A percentile compares a stretch with the other conserved stretches of the same genome.
Evolutionary conservation across 2,797 vertebrate species (phyloP).

Genomic region (Scarus forsteni): DNA sequence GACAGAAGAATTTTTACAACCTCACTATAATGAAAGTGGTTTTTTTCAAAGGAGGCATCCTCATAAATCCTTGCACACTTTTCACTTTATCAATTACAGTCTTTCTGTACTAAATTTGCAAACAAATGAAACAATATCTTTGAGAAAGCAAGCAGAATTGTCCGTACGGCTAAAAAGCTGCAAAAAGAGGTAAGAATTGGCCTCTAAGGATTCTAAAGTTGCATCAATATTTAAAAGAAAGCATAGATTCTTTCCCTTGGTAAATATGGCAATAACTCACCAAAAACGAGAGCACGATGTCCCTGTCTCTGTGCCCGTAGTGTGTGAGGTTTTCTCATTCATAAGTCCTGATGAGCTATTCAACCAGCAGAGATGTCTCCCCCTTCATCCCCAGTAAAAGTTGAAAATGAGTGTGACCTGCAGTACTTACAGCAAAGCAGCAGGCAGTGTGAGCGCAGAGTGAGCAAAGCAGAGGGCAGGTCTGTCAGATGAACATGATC

Average conservation of each 20-base stretch:
- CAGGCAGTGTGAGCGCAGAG: slow-evolving; percentile 50
- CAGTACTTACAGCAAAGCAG: slow-evolving; percentile 64
- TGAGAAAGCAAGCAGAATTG: background rate
- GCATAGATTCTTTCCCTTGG: background rate
- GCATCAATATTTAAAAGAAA: background rate
- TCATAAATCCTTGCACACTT: too few species aligned
- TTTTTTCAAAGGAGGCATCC: slow-evolving; percentile 4
- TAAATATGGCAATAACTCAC: slow-evolving; percentile 67
- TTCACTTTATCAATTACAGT: too few species aligned
- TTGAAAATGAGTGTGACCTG: slow-evolving; percentile 41
- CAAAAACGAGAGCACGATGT: slow-evolving; percentile 52
- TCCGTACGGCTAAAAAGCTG: too few species aligned
- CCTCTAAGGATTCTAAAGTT: background rate
- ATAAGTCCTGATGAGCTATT: slow-evolving; percentile 66
- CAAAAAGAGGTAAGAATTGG: background rate
- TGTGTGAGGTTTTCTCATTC: slow-evolving; percentile 64
- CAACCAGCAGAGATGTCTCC: slow-evolving; percentile 49
- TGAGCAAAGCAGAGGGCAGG: slow-evolving; percentile 48
- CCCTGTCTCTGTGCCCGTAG: slow-evolving; percentile 54
- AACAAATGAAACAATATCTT: too few species aligned
- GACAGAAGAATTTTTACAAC: background rate
- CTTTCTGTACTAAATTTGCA: too few species aligned
- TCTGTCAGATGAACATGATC: slow-evolving; percentile 69
- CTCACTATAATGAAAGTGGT: background rate
- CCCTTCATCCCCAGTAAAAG: slow-evolving; percentile 33